phyloP scores from a whole-genome alignment of 2,113 vertebrate species.

The Egretta garzetta region DNA sequence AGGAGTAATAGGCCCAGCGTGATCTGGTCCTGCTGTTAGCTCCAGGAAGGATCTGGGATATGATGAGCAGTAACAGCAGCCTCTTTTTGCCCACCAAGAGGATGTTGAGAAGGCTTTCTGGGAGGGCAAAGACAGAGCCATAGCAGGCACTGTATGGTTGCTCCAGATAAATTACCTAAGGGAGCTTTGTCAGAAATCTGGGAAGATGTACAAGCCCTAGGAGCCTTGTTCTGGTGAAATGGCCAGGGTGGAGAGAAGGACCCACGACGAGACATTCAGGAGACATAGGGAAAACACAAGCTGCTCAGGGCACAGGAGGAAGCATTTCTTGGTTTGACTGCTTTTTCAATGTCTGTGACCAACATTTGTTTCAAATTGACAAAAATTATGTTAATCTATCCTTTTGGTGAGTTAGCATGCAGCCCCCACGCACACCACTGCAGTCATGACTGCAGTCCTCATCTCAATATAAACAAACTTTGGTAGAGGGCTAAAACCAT shows the following conservation, averaged over 20 bases:
- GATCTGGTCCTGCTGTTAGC: neutral
- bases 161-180: neutral
- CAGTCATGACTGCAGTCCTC: neutral
- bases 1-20: neutral
- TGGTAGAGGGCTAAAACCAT: neutral
- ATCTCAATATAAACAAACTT: neutral
- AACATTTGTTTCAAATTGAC: neutral
- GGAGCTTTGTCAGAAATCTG: neutral
- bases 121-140: neutral
- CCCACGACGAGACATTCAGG: neutral
- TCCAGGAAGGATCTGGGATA: rapidly evolving
- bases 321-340: neutral
- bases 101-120: neutral
- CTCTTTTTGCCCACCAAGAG: neutral
- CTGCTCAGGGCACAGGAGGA: neutral
- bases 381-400: neutral
- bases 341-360: neutral
- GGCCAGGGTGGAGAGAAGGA: neutral
- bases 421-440: neutral
- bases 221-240: neutral
- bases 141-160: neutral
- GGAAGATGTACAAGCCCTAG: neutral
- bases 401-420: neutral
- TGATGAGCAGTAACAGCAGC: neutral
- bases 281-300: neutral